Percentiles rank a stretch among this genome's conserved stretches.
These are phyloP conservation scores for Grantiella picta DNA, from an alignment of 2,113 vertebrate species.

Conservation along the genomic window DNA sequence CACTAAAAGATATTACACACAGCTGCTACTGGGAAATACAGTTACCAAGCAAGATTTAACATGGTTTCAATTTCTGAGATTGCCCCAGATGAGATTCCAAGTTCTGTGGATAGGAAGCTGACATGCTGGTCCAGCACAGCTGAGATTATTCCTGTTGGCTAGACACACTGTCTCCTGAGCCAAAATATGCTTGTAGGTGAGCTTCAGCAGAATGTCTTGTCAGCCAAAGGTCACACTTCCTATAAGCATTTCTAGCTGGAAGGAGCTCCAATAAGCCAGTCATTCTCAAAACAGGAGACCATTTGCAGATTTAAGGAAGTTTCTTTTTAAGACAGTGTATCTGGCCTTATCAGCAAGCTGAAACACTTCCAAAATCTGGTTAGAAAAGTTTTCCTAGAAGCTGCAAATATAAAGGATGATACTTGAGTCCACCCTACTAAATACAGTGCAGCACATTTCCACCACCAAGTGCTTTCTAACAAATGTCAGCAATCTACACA, in stretches of 20 bases:
- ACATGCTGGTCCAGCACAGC: neutral
- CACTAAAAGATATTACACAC: neutral
- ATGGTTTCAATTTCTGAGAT: slow-evolving; percentile 11
- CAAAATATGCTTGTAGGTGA: slow-evolving; percentile 47
- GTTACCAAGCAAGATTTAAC: neutral
- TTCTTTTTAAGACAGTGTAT: neutral
- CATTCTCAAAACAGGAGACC: neutral
- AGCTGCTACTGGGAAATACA: slow-evolving; percentile 38
- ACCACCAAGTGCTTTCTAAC: neutral
- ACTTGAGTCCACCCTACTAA: neutral
- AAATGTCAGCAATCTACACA: neutral
- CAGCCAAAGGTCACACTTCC: slow-evolving; percentile 56
- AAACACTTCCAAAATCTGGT: neutral
- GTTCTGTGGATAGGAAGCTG: slow-evolving; percentile 28
- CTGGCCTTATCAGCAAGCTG: slow-evolving; percentile 5
- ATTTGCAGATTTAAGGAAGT: neutral
- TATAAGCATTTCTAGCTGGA: neutral
- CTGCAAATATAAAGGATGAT: neutral
- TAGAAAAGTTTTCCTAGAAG: neutral
- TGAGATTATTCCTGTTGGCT: slow-evolving; percentile 39
- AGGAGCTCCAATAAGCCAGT: neutral
- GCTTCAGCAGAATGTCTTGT: slow-evolving; percentile 1
- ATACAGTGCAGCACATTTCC: neutral
- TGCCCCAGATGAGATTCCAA: neutral
- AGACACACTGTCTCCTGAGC: slow-evolving; percentile 37